Conservation (phyloP, 2,113 vertebrate species). For the Motacilla tschutschensis region DNA sequence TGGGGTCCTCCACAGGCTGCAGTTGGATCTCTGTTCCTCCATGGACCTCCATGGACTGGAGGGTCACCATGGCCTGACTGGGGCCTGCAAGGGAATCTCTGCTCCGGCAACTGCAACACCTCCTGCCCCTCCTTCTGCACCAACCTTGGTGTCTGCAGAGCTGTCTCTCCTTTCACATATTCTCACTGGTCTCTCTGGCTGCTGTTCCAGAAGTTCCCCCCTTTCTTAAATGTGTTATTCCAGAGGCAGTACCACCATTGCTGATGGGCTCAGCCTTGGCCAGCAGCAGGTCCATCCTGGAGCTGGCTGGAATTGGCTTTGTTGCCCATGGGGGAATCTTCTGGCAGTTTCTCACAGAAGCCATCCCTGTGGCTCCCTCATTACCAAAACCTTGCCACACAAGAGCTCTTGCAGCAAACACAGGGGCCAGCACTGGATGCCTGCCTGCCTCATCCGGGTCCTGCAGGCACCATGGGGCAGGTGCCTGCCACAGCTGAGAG, state of each 20-base stretch:
- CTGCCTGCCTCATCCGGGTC: neutral
- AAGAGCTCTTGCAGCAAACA: neutral
- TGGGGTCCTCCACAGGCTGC: neutral
- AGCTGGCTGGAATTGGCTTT: neutral
- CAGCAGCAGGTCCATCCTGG: neutral
- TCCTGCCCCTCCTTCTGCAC: neutral
- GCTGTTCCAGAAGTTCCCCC: neutral
- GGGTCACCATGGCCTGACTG: neutral
- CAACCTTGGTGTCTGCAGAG: neutral
- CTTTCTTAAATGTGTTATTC: neutral
- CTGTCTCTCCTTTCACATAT: rapidly evolving
- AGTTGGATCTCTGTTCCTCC: neutral
- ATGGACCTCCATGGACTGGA: rapidly evolving
- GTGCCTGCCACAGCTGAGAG: neutral
- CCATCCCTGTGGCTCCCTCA: no score
- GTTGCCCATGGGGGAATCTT: neutral
- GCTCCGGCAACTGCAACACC: rapidly evolving
- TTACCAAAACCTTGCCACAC: neutral
- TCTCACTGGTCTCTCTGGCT: neutral
- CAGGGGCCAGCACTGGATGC: neutral
- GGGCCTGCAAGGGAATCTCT: neutral
- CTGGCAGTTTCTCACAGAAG: neutral
- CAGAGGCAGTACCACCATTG: neutral
- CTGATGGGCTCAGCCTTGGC: rapidly evolving
- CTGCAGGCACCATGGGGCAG: rapidly evolving